phyloP scores from a whole-genome alignment of 2,888 invertebrate species.

The Polymixis lichenea region DNA sequence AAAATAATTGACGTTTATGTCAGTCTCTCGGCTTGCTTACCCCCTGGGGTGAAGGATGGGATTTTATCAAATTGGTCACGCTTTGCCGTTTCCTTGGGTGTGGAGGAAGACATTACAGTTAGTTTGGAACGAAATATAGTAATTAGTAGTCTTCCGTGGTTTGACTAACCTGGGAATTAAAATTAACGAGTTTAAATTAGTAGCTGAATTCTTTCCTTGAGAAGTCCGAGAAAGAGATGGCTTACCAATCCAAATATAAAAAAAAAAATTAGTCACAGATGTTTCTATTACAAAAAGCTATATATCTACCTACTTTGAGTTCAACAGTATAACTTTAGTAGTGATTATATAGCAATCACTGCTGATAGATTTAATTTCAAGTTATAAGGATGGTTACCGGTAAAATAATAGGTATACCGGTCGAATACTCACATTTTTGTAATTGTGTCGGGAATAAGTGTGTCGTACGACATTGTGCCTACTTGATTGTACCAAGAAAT shows the following conservation, averaged over 20 bases:
- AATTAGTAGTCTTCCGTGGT: slow-evolving; percentile 26
- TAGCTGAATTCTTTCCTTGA: background rate
- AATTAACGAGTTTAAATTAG: slow-evolving; percentile 10
- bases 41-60: slow-evolving; percentile 44
- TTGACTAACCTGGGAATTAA: slow-evolving; percentile 23
- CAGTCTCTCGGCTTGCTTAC: slow-evolving; percentile 44
- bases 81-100: slow-evolving; percentile 38
- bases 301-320: background rate
- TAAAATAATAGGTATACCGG: background rate
- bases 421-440: background rate
- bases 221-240: background rate
- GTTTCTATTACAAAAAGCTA: background rate
- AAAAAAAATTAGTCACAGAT: background rate
- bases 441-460: background rate
- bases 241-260: background rate
- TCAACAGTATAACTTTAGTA: background rate
- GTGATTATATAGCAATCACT: background rate
- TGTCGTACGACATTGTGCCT: background rate
- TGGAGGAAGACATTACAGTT: slow-evolving; percentile 56
- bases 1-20: slow-evolving; percentile 74
- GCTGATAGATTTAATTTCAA: background rate
- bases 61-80: slow-evolving; percentile 48
- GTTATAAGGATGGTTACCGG: background rate
- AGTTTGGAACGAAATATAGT: slow-evolving; percentile 37
- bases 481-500: background rate